Conservation (phyloP, 2,888 invertebrate species). For the Agrotis puta region DNA sequence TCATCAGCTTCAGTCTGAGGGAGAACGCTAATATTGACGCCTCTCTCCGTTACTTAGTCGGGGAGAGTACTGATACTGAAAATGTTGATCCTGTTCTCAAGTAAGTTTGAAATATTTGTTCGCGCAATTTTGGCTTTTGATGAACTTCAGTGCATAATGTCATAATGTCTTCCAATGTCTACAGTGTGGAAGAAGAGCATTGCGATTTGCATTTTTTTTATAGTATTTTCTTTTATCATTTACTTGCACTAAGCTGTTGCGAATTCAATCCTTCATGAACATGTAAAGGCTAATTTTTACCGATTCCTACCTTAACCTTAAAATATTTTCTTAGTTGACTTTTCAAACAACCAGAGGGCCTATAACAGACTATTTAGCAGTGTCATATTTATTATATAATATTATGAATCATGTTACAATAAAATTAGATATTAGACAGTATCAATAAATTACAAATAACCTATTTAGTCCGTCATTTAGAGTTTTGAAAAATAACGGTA, state of each 20-base stretch:
- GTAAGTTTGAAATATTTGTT: conserved; percentile 74
- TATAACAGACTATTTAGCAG: too few relatives aligned
- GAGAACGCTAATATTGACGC: conserved; percentile 88
- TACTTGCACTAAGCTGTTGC: background rate
- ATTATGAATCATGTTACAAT: too few relatives aligned
- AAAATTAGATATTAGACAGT: too few relatives aligned
- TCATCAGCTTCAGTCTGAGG: conserved; percentile 92
- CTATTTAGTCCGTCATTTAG: too few relatives aligned
- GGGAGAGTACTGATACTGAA: conserved; percentile 80
- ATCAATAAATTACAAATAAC: too few relatives aligned
- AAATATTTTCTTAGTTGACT: background rate
- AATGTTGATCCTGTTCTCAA: conserved; percentile 91
- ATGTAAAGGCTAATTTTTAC: background rate
- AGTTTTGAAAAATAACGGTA: too few relatives aligned
- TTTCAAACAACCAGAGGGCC: too few relatives aligned
- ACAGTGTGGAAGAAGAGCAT: too few relatives aligned
- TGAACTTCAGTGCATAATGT: too few relatives aligned
- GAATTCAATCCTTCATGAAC: background rate
- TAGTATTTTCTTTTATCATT: background rate
- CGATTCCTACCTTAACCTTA: background rate
- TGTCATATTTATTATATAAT: too few relatives aligned
- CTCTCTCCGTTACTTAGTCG: conserved; percentile 84
- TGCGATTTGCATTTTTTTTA: too few relatives aligned
- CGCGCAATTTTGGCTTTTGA: background rate
- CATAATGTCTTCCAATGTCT: too few relatives aligned